Evolutionary conservation across 2,888 invertebrate genomes (phyloP).

Genomic region (Lasius platythorax): DNA sequence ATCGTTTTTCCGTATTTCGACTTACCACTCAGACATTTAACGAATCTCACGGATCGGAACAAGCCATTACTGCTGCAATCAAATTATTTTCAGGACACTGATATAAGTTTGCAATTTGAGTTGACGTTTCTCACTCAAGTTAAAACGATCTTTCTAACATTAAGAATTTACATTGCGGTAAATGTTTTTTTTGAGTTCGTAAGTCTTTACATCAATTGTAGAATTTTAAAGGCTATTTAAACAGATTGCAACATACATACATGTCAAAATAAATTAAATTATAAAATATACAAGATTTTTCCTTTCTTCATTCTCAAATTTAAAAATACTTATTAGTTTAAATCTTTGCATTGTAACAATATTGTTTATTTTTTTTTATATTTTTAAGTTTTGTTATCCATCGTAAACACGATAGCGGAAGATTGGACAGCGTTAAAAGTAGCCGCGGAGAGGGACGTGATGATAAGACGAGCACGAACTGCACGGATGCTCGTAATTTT

Average conservation of each 20-base stretch:
- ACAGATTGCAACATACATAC: too few species aligned
- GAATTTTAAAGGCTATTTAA: too few species aligned
- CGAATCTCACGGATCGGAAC: too few species aligned
- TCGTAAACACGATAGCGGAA: conserved; percentile 53
- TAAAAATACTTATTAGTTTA: neutral
- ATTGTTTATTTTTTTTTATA: neutral
- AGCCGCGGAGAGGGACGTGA: conserved; percentile 35
- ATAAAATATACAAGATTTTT: too few species aligned
- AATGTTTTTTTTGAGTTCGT: too few species aligned
- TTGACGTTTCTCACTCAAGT: neutral
- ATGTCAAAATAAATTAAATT: neutral
- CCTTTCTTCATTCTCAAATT: neutral
- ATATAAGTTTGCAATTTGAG: too few species aligned
- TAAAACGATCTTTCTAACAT: too few species aligned
- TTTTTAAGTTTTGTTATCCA: conserved; percentile 45
- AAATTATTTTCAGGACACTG: too few species aligned
- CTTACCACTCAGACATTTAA: neutral
- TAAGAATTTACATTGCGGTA: too few species aligned
- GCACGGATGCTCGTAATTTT: conserved; percentile 2
- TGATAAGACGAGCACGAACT: conserved; percentile 37
- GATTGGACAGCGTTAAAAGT: conserved; percentile 51
- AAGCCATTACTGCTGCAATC: too few species aligned
- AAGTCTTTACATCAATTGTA: too few species aligned
- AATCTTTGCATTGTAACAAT: neutral
- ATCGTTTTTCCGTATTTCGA: conserved; percentile 37